These are phyloP conservation scores for Pandion haliaetus DNA, from an alignment of 2,113 vertebrate genomes.

Conservation along the genomic window DNA sequence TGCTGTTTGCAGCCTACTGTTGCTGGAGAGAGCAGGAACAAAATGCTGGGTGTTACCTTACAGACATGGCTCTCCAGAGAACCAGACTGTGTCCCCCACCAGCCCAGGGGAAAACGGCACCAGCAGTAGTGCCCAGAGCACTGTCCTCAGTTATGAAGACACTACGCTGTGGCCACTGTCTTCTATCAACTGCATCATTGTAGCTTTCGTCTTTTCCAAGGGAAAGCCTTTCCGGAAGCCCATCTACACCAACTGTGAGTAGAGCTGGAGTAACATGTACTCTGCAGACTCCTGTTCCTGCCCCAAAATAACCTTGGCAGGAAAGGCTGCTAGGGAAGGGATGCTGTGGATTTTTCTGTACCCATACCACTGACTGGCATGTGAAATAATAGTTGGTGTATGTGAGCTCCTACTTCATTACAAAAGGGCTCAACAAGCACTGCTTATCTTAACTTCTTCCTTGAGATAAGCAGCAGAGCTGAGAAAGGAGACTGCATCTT, in stretches of 20 bases:
- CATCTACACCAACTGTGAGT: constrained; percentile 76
- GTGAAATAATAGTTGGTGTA: neutral
- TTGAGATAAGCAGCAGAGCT: neutral
- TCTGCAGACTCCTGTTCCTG: neutral
- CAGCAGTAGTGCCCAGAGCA: neutral
- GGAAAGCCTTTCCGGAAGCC: constrained; percentile 75
- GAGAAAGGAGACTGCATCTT: neutral
- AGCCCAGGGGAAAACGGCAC: neutral
- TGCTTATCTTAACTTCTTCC: neutral
- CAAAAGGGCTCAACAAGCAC: neutral
- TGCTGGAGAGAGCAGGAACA: neutral
- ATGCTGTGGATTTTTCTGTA: neutral
- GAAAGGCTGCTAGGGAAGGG: neutral
- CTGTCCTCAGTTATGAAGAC: constrained; percentile 59
- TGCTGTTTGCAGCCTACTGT: neutral
- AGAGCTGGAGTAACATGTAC: neutral
- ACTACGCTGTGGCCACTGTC: constrained; percentile 62
- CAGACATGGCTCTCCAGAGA: constrained; percentile 45
- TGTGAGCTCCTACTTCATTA: neutral
- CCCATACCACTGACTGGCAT: neutral
- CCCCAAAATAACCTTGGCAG: neutral
- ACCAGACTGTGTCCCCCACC: neutral
- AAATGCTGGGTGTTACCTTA: neutral
- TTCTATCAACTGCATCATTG: constrained; percentile 59
- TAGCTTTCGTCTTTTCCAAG: constrained; percentile 73